Evolutionary conservation across 2,888 invertebrate genomes (phyloP).

Genomic region (Tenthredo amoena): DNA sequence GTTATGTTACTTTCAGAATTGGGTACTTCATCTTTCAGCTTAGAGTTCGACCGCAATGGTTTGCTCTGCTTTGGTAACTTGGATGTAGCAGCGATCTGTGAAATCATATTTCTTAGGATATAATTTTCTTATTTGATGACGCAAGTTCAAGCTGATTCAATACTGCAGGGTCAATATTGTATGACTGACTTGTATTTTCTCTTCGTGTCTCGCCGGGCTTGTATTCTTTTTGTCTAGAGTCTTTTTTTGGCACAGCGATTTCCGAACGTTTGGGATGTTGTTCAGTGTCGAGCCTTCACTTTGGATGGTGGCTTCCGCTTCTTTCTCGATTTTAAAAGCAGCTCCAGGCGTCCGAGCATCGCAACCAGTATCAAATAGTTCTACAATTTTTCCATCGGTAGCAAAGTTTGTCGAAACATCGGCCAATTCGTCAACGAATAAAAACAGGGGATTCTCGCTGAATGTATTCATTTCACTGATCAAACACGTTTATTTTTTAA

Average conservation of each 20-base stretch:
- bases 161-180: background rate
- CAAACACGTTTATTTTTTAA: background rate
- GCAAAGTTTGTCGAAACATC: conserved; percentile 51
- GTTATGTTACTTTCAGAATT: background rate
- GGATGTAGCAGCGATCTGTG: background rate
- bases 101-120: background rate
- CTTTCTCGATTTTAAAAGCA: background rate
- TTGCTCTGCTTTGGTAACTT: conserved; percentile 17
- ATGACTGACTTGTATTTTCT: conserved; percentile 29
- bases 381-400: conserved; percentile 49
- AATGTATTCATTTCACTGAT: conserved; percentile 57
- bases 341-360: conserved; percentile 45
- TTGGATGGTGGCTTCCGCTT: background rate
- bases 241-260: background rate
- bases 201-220: background rate
- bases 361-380: conserved; percentile 49
- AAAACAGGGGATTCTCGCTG: conserved; percentile 59
- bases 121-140: background rate
- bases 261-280: conserved; percentile 24
- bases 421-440: conserved; percentile 60
- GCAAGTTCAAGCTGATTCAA: background rate
- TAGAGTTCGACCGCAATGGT: background rate
- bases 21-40: background rate
- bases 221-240: background rate
- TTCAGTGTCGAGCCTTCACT: background rate